Evolutionary conservation across 1,140 invertebrate species (phyloP), one percentile per base, ranked within the genome.

Genomic region (Aphaenogaster floridana): DNA sequence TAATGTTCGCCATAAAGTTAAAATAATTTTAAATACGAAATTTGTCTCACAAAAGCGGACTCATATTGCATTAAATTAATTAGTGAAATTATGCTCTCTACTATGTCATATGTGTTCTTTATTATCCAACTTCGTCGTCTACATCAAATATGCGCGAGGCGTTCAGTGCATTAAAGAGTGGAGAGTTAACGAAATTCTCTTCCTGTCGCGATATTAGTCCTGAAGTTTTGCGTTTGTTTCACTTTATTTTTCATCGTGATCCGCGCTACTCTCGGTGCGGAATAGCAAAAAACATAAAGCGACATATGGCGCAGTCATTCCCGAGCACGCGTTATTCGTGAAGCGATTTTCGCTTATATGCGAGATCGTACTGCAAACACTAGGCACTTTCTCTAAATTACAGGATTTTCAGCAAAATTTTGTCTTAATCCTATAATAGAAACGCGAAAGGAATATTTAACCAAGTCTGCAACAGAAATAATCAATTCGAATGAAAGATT

Each of bases 111-210:
- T 21, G 69, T 34, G 54, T 61, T 17, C 13, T 84, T 61, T 84
- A 84, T 84, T 84, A 84, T 76, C 80, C 34, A 76, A 63, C 69
- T 84, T 84, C 2, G 42, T 74, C 68, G 17, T 45, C 39, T 36
- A 34, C 42, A 61, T 84, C 69, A 63, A 76, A 84, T 76, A 74
- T 84, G 54, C 69, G 28, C 69, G 80, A 84, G 72, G n/a, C 69
- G 54, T 76, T 84, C 42, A 39, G n/a, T 36, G 17, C 42, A 61
- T 74, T 83, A 83, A 84, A 84, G 57, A 61, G 69, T 39, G 28
- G n/a, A 61, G 42, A 84, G 69, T 84, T 74, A 74, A 84, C 80
- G 69, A 84, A 84, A 84, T 84, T 84, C 80, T 76, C 69, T 45
- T 81, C 54, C 68, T n/a, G 50, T 72, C 66, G 39, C 68, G 42